phyloP scores from a whole-genome alignment of 2,113 vertebrate species.

The Brachionichthys hirsutus region DNA sequence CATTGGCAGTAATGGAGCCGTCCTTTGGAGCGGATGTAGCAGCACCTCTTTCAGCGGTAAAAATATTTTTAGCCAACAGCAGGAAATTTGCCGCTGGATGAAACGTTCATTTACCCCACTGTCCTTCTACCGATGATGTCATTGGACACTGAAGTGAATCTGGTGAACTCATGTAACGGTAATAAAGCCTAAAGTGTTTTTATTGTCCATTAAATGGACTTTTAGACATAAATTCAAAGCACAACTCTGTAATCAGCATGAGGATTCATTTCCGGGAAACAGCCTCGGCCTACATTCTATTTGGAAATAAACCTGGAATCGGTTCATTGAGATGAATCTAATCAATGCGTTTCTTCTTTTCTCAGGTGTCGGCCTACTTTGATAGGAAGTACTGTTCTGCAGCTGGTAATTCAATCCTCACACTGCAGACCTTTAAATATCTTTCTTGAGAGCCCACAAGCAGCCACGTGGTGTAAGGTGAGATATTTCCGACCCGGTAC shows the following conservation, averaged over 20 bases:
- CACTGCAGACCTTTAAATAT: constrained; percentile 79
- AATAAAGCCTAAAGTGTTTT: no score
- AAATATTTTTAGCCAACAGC: constrained; percentile 56
- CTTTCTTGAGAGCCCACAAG: constrained; percentile 51
- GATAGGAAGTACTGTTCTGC: constrained; percentile 38
- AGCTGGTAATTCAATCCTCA: constrained; percentile 70
- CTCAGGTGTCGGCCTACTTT: constrained; percentile 56
- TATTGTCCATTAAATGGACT: no score
- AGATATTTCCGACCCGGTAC: constrained; percentile 53
- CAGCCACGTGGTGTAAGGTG: constrained; percentile 81
- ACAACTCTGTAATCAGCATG: not conserved
- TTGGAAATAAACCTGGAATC: not conserved
- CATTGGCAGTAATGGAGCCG: not conserved
- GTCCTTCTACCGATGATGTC: not conserved
- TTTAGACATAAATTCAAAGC: no score
- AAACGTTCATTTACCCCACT: constrained; percentile 23
- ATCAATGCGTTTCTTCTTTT: constrained; percentile 28
- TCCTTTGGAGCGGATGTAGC: constrained; percentile 48
- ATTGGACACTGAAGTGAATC: no score
- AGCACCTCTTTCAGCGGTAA: constrained; percentile 31
- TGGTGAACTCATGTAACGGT: no score
- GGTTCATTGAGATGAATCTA: not conserved
- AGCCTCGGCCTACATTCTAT: not conserved
- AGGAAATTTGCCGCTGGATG: constrained; percentile 48
- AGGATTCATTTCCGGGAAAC: not conserved